A percentile compares a stretch with the other conserved stretches of the same genome.
Conservation (phyloP, 2,888 invertebrate species). For the Oxytorus armatus region DNA sequence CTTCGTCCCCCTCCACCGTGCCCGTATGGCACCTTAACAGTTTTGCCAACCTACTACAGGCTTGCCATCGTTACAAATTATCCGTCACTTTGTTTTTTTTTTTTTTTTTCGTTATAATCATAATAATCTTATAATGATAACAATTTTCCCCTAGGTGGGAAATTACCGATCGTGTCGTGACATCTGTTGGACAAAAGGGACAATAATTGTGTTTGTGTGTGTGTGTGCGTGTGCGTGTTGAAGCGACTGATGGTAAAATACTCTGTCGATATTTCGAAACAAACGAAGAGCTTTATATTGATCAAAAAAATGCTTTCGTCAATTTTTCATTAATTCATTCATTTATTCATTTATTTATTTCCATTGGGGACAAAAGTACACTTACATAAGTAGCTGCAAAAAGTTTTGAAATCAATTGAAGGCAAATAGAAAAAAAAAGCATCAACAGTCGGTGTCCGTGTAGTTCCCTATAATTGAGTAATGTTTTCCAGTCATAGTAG, state of each 20-base stretch:
- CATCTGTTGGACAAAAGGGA: slow-evolving; percentile 11
- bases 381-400: too few species aligned
- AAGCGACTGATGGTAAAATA: slow-evolving; percentile 22
- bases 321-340: too few species aligned
- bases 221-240: neutral
- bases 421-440: too few species aligned
- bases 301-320: too few species aligned
- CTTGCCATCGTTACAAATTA: slow-evolving; percentile 31
- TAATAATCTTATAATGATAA: slow-evolving; percentile 30
- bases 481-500: too few species aligned
- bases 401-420: too few species aligned
- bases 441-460: too few species aligned
- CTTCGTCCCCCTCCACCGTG: slow-evolving; percentile 19
- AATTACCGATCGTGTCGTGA: neutral
- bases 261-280: neutral
- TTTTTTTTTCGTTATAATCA: neutral
- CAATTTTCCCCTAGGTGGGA: neutral
- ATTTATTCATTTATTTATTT: too few species aligned
- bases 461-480: too few species aligned
- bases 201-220: neutral
- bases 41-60: slow-evolving; percentile 48
- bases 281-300: too few species aligned
- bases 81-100: slow-evolving; percentile 5
- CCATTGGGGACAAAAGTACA: too few species aligned
- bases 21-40: slow-evolving; percentile 35